Base-by-base conservation (phyloP, 1,140 invertebrate species). In the Caenorhabditis inopinata region DNA sequence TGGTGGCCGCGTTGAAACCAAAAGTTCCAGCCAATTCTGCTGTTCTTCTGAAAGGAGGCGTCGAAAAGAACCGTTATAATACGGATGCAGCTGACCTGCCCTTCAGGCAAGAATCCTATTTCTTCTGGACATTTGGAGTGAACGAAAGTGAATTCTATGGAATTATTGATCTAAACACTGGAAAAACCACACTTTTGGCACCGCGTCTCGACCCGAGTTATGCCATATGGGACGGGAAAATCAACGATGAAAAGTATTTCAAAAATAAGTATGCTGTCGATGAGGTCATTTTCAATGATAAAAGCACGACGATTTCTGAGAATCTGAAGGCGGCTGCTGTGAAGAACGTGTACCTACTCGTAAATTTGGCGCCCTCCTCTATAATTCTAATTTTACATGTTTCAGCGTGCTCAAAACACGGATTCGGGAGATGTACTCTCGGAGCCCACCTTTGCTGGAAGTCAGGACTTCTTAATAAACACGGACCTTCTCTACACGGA, bases 61-160 rank as follows among this genome's bases (percentile, higher is more conserved):
- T 74, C 46, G 87, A 88, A 48, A 78, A 85, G 29, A 85, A 74
- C 49, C 82, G 87, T 11, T 88, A 88, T 68, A 88, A 88, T 51
- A 88, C 87, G 4, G 87, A 88, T 51, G 81, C 84, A 14, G 85
- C 85, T 23, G 87, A 88, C 68, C 79, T 88, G 11, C 83, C 86
- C 7, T 88, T 88, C 73, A 74, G 87, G 35, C 75, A 83, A 80
- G 87, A 88, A 79, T 88, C 87, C 1, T 88, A 88, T 74, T 88
- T 88, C 74, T 88, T 88, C 85, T 88, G 87, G 87, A 79, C 87
- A 3, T 88, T 88, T 76, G 87, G 87, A 35, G 87, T 88, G 18
- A 87, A 88, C 45, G 87, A 88, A 78, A 80, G 74, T 32, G 87
- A 84, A 49, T 85, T 81, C 25, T 88, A 74, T 42, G 87, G 81